Conservation (phyloP, 1,140 invertebrate genomes). For the Trachymyrmex septentrionalis region DNA sequence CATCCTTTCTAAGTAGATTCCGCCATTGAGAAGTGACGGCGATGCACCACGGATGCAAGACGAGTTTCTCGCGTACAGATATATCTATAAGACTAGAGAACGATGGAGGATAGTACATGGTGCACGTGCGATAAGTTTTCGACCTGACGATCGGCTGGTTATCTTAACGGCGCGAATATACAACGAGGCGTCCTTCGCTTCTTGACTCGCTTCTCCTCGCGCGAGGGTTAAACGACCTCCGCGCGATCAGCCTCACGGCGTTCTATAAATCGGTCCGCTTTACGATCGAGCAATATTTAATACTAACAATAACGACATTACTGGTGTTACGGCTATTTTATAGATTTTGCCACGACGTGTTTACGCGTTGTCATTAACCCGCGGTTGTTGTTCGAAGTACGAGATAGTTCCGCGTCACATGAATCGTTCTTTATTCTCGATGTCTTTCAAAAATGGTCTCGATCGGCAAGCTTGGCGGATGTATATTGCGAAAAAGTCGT, state of each 20-base stretch:
- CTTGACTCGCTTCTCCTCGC: slow-evolving; percentile 27
- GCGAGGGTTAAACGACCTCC: slow-evolving; percentile 63
- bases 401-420: neutral
- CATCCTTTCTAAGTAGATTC: slow-evolving; percentile 4
- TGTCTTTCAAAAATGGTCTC: neutral
- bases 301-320: slow-evolving; percentile 72
- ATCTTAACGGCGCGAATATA: slow-evolving; percentile 74
- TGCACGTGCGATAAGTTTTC: slow-evolving; percentile 55
- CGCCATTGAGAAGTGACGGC: neutral
- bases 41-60: neutral
- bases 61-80: slow-evolving; percentile 24
- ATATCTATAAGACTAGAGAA: slow-evolving; percentile 31
- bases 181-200: slow-evolving; percentile 45
- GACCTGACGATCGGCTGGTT: slow-evolving; percentile 63
- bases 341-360: slow-evolving; percentile 62
- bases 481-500: slow-evolving; percentile 18
- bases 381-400: neutral
- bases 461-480: slow-evolving; percentile 1
- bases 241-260: slow-evolving; percentile 64
- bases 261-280: slow-evolving; percentile 73
- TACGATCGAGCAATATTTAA: slow-evolving; percentile 75
- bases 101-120: slow-evolving; percentile 17
- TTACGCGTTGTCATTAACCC: slow-evolving; percentile 68
- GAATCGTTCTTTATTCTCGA: neutral
- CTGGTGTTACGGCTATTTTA: slow-evolving; percentile 72